Evolutionary conservation across 92 coral and sea anemone species (phyloP).

Genomic region (Palythoa caribaeorum): DNA sequence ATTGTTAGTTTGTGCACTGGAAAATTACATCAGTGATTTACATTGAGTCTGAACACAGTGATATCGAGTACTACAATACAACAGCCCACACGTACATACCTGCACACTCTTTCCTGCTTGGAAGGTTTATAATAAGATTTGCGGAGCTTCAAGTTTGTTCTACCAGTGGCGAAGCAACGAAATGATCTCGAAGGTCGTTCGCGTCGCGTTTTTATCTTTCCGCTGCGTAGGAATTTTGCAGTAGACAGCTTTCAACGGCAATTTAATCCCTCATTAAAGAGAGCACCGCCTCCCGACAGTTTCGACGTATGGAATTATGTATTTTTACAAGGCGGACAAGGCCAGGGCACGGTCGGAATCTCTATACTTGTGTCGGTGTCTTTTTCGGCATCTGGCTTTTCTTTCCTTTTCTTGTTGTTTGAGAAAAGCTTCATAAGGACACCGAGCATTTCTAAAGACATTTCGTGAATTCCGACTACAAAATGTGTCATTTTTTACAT

Average conservation of each 20-base stretch:
- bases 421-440: background rate
- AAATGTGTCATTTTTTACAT: background rate
- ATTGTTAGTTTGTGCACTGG: no score
- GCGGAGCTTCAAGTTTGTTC: background rate
- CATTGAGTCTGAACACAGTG: no score
- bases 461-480: background rate
- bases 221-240: background rate
- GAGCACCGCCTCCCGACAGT: conserved; percentile 30
- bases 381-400: background rate
- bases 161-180: background rate
- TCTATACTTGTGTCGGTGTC: background rate
- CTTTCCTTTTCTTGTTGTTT: background rate
- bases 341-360: background rate
- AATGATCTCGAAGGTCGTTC: background rate
- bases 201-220: conserved; percentile 26
- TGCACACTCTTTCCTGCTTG: background rate
- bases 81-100: background rate
- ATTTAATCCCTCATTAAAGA: conserved; percentile 42
- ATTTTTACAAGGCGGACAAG: background rate
- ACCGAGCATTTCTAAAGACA: background rate
- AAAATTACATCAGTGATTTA: no score
- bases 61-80: no score
- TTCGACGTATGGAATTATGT: background rate
- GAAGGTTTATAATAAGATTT: background rate
- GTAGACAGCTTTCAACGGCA: conserved; percentile 34